A percentile compares a stretch with the other conserved stretches of the same genome.
phyloP scores from a whole-genome alignment of 2,113 vertebrate species.

The Gymnobelideus leadbeateri region DNA sequence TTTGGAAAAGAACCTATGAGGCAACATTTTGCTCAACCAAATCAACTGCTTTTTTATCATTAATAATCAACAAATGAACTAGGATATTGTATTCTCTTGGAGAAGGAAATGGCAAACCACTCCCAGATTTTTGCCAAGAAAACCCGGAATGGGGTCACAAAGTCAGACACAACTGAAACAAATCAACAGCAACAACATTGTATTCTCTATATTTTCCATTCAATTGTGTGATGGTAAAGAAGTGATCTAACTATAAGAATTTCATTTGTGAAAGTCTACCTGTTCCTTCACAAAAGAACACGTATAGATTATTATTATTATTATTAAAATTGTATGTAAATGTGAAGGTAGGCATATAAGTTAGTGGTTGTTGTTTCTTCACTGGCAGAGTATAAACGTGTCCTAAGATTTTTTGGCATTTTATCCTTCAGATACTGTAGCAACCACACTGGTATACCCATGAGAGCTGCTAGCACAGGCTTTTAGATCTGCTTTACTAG shows the following conservation, averaged over 20 bases:
- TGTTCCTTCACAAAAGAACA: neutral
- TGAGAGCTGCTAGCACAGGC: no score
- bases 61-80: neutral
- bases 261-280: neutral
- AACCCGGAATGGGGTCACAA: no score
- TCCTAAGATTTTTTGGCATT: neutral
- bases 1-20: neutral
- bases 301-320: neutral
- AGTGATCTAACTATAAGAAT: neutral
- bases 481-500: no score
- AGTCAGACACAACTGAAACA: no score
- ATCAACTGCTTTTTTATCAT: neutral
- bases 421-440: neutral
- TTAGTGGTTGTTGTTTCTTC: neutral
- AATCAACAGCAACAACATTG: neutral
- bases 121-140: no score
- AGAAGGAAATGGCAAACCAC: neutral
- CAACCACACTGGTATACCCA: no score
- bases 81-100: neutral
- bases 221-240: neutral
- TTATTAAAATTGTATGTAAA: neutral
- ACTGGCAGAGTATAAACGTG: neutral
- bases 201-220: neutral
- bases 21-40: neutral
- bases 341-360: neutral